Percentiles rank a stretch among this genome's conserved stretches.
These are phyloP conservation scores for Hoplostethus atlanticus DNA, from an alignment of 2,797 vertebrate species.

Conservation along the genomic window DNA sequence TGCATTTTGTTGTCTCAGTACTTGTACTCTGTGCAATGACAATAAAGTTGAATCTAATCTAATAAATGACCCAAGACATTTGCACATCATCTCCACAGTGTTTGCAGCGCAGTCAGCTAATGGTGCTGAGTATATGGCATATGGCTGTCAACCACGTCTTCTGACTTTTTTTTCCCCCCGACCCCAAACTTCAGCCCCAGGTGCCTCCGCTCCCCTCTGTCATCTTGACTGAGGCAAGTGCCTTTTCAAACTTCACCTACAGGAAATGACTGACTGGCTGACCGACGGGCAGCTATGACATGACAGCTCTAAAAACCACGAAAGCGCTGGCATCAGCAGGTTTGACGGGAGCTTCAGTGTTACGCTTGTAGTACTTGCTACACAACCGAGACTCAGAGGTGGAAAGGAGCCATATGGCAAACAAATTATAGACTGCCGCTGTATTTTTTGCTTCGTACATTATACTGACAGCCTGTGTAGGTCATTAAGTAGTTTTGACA, in stretches of 20 bases:
- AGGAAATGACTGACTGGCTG: slow-evolving; percentile 59
- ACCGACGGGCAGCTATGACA: slow-evolving; percentile 42
- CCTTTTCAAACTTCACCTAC: slow-evolving; percentile 58
- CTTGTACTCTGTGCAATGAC: too few relatives aligned
- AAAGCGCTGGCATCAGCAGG: slow-evolving; percentile 31
- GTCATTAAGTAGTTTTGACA: slow-evolving; percentile 4
- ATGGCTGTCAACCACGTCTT: not conserved
- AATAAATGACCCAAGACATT: not conserved
- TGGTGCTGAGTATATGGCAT: not conserved
- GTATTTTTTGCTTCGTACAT: slow-evolving; percentile 20
- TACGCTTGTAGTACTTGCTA: slow-evolving; percentile 33
- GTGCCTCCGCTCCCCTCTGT: slow-evolving; percentile 39
- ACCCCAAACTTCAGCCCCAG: slow-evolving; percentile 25
- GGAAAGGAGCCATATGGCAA: slow-evolving; percentile 43
- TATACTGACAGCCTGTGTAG: slow-evolving; percentile 1
- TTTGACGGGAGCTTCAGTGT: slow-evolving; percentile 31
- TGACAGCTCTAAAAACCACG: slow-evolving; percentile 1
- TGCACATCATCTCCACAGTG: slow-evolving; percentile 13
- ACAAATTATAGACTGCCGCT: slow-evolving; percentile 43
- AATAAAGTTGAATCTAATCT: not conserved
- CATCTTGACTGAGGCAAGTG: slow-evolving; percentile 40
- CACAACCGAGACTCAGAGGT: slow-evolving; percentile 20
- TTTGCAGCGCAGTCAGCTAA: not conserved
- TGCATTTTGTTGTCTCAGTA: too few relatives aligned
- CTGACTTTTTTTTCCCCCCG: slow-evolving; percentile 14